A percentile compares a stretch with the other conserved stretches of the same genome.
These are phyloP conservation scores for Toxonevra muliebris DNA, from an alignment of 2,888 invertebrate genomes.

Conservation along the genomic window DNA sequence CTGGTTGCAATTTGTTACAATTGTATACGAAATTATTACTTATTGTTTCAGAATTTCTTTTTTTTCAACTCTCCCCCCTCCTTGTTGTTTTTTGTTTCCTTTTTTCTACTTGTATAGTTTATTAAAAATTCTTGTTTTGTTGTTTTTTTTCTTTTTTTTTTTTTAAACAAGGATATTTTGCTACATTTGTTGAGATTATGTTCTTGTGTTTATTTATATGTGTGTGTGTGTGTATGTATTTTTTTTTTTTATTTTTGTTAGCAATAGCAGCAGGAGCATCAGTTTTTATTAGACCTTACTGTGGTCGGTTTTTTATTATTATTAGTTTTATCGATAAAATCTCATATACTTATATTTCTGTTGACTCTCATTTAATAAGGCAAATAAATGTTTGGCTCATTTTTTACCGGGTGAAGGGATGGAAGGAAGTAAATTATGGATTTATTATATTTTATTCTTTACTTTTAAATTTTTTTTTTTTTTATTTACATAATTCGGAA, in stretches of 20 bases:
- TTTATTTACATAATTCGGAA: no score
- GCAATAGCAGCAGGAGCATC: background rate
- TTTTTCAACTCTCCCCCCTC: background rate
- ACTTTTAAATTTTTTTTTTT: no score
- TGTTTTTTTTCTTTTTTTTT: slow-evolving; percentile 21
- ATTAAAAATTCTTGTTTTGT: no score
- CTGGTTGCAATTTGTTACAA: slow-evolving; percentile 26
- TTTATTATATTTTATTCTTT: no score
- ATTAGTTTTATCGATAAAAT: slow-evolving; percentile 2
- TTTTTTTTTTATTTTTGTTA: background rate
- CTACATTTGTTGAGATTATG: background rate
- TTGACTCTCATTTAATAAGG: slow-evolving; percentile 1
- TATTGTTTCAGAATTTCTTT: slow-evolving; percentile 26
- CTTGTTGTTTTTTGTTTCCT: background rate
- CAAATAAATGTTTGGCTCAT: background rate
- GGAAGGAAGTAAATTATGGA: no score
- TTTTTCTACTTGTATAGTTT: no score
- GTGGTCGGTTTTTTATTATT: background rate
- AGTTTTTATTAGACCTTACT: background rate
- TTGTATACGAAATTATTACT: slow-evolving; percentile 3
- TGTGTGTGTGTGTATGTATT: slow-evolving; percentile 8
- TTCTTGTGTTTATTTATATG: background rate
- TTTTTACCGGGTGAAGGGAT: no score
- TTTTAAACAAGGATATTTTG: slow-evolving; percentile 5
- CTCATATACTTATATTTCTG: background rate